These are phyloP conservation scores for Prorops nasuta DNA, from an alignment of 1,140 invertebrate genomes.

Conservation along the genomic window DNA sequence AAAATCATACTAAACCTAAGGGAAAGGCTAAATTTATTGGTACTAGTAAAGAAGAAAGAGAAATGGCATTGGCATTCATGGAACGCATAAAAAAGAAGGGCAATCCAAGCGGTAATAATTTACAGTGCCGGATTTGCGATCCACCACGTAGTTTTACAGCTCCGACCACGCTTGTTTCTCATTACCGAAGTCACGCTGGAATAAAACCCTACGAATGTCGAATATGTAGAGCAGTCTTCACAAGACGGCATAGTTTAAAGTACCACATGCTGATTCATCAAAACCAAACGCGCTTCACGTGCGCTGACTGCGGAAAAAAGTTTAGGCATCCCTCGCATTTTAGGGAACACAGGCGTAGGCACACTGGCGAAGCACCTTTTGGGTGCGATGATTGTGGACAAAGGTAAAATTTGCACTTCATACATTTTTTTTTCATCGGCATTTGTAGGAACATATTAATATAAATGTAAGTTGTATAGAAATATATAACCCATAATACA, in stretches of 20 bases:
- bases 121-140: conserved; percentile 65
- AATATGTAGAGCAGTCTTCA: conserved; percentile 65
- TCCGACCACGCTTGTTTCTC: conserved; percentile 65
- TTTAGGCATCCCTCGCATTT: conserved; percentile 71
- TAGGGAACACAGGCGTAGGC: conserved; percentile 65
- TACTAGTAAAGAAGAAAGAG: conserved; percentile 56
- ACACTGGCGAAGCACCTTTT: conserved; percentile 69
- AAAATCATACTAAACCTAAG: conserved; percentile 49
- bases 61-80: conserved; percentile 56
- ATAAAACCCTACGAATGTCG: conserved; percentile 68
- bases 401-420: conserved; percentile 47
- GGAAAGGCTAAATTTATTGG: conserved; percentile 61
- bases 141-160: conserved; percentile 66
- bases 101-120: conserved; percentile 51
- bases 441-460: background rate
- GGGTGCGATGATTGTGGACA: conserved; percentile 65
- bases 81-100: conserved; percentile 54
- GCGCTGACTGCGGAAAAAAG: conserved; percentile 64
- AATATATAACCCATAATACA: background rate
- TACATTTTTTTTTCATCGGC: background rate
- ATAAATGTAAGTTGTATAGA: conserved; percentile 2
- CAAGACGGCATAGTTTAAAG: conserved; percentile 66
- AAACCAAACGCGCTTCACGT: conserved; percentile 67
- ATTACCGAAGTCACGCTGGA: conserved; percentile 68
- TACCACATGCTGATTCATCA: conserved; percentile 70